A percentile compares a stretch with the other conserved stretches of the same genome.
phyloP scores from a whole-genome alignment of 2,797 vertebrate genomes.

The Dipus sagitta region DNA sequence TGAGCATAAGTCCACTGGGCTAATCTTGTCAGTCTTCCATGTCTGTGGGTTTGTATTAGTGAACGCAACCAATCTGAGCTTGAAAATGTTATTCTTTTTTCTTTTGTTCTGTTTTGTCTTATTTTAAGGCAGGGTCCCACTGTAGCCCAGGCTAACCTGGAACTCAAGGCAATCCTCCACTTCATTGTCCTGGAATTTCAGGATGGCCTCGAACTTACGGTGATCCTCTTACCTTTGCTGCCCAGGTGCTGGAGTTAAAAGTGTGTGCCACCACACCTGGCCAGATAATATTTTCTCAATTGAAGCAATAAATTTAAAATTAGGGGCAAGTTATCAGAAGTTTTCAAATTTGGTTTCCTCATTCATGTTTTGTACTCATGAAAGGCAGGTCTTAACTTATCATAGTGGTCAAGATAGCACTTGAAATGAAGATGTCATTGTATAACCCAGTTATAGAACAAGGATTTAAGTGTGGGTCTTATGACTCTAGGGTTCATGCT shows the following conservation, averaged over 20 bases:
- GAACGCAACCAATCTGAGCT: not conserved
- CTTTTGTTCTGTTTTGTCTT: too few relatives aligned
- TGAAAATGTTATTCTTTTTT: not conserved
- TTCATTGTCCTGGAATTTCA: too few relatives aligned
- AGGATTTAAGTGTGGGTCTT: not conserved
- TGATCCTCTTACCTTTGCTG: too few relatives aligned
- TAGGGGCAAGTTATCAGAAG: not conserved
- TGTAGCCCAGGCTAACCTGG: too few relatives aligned
- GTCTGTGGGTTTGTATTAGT: not conserved
- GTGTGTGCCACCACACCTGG: too few relatives aligned
- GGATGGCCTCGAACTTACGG: too few relatives aligned
- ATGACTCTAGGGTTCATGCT: not conserved
- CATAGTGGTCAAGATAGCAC: not conserved
- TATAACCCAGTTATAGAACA: not conserved
- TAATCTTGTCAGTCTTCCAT: not conserved
- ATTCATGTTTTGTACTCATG: not conserved
- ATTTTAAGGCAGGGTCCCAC: too few relatives aligned
- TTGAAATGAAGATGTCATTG: constrained; percentile 9
- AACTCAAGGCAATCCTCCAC: too few relatives aligned
- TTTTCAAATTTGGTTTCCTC: not conserved
- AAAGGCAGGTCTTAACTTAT: constrained; percentile 6
- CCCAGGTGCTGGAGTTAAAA: too few relatives aligned
- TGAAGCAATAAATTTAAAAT: not conserved
- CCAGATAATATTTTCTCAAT: too few relatives aligned
- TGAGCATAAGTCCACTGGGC: not conserved